Evolutionary conservation across 2,113 vertebrate genomes (phyloP), one percentile per base, ranked within the genome.

Genomic region (Otolemur garnettii): DNA sequence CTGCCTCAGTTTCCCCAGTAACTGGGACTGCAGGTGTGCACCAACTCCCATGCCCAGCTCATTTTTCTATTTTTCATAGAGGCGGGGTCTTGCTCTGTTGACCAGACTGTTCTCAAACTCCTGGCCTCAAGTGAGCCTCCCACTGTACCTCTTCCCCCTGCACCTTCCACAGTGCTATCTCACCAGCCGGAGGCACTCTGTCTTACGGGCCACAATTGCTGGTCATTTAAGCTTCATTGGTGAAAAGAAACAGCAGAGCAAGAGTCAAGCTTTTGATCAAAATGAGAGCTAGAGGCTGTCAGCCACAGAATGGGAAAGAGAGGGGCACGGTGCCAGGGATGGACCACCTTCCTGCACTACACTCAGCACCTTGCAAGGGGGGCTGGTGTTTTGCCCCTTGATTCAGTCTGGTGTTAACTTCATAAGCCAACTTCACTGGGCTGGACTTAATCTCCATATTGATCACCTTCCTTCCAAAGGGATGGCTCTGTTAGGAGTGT

Each of bases 261-360:
- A 24, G 8, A 35, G 11, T 78, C 33, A 30, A 35, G 15, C n/a
- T 72, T 72, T 33, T 13, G 19, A 35, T 55, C 45, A 26, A 12
- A 30, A 3, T 33, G 38, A 55, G 55, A 35, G 18, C 2, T 28
- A 64, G 24, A 64, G 33, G 55, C 7, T 42, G 17, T 74, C 38
- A 33, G 30, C 66, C 42, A 35, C 13, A 15, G 18, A 17, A 22
- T 4, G 1, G 26, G 50, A 62, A 55, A 7, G 42, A 42, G 10
- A 50, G 21, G 57, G 3, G 8, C 14, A 1, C 21, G 11, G 17
- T 38, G 59, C 24, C 10, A 28, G 19, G 19, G 64, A 35, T 3
- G 13, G 0, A 5, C 30, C 2, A 10, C 15, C 6, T 38, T 57
- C 38, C 22, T 21, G 28, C 17, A 35, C 60, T 11, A 0, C 26